These are phyloP conservation scores for Temnothorax longispinosus DNA, from an alignment of 1,140 invertebrate genomes.

Conservation along the genomic window DNA sequence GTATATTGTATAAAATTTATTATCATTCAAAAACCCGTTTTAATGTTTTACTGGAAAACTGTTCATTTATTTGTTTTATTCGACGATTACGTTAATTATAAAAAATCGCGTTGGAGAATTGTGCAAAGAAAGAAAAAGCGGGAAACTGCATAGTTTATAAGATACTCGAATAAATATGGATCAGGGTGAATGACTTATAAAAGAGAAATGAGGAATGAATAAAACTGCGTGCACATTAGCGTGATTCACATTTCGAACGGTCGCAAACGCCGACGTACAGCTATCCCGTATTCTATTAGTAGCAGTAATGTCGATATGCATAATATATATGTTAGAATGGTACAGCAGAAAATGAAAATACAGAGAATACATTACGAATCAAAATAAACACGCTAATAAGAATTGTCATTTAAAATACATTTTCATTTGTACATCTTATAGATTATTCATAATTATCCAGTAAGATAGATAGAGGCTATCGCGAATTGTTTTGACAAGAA, in stretches of 20 bases:
- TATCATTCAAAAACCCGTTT: not conserved
- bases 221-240: not conserved
- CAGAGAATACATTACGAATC: not conserved
- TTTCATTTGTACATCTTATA: not conserved
- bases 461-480: not conserved
- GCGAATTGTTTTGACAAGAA: not conserved
- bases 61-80: constrained; percentile 2
- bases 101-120: not conserved
- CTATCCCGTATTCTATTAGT: not conserved
- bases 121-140: not conserved
- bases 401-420: not conserved
- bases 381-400: not conserved
- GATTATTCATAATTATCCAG: not conserved
- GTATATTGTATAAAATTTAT: not conserved
- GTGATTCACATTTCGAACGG: not conserved
- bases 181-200: constrained; percentile 5
- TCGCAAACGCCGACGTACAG: not conserved
- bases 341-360: not conserved
- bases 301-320: not conserved
- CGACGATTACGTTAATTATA: not conserved
- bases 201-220: not conserved
- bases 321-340: not conserved
- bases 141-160: not conserved
- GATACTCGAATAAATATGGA: not conserved
- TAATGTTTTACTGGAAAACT: not conserved